These are phyloP conservation scores for Laspeyria flexula DNA, from an alignment of 2,888 invertebrate genomes.

Conservation along the genomic window DNA sequence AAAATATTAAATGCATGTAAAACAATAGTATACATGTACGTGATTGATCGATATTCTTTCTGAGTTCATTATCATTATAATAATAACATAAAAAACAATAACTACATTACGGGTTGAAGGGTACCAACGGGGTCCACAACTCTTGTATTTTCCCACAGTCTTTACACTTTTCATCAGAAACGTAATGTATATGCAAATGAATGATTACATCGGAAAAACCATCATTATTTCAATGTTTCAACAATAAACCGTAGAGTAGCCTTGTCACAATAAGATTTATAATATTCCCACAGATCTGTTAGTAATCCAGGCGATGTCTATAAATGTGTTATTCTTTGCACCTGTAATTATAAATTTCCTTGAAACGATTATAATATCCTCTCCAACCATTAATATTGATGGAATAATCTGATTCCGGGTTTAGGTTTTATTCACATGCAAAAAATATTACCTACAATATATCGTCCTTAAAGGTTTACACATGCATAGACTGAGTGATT, in stretches of 20 bases:
- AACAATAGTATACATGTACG: too few species aligned
- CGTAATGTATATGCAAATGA: slow-evolving; percentile 49
- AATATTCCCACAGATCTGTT: slow-evolving; percentile 65
- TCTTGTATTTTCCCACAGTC: slow-evolving; percentile 39
- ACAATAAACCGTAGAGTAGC: slow-evolving; percentile 55
- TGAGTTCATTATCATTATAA: too few species aligned
- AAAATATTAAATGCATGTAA: too few species aligned
- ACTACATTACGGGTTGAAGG: neutral
- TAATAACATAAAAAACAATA: too few species aligned
- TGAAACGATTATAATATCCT: slow-evolving; percentile 53
- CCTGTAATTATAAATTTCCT: slow-evolving; percentile 64
- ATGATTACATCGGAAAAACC: slow-evolving; percentile 57
- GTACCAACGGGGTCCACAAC: neutral
- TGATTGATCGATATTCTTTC: too few species aligned
- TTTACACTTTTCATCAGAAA: slow-evolving; percentile 22
- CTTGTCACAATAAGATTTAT: slow-evolving; percentile 75
- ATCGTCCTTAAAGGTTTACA: slow-evolving; percentile 5
- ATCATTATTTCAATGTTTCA: slow-evolving; percentile 49
- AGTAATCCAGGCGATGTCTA: slow-evolving; percentile 39
- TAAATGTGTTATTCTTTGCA: slow-evolving; percentile 62
- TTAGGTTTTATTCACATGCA: slow-evolving; percentile 38
- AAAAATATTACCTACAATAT: slow-evolving; percentile 8
- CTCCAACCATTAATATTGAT: slow-evolving; percentile 63
- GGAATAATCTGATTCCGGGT: slow-evolving; percentile 59
- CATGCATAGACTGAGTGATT: slow-evolving; percentile 1